Evolutionary conservation across 2,113 vertebrate genomes (phyloP).

Genomic region (Rhea americana): DNA sequence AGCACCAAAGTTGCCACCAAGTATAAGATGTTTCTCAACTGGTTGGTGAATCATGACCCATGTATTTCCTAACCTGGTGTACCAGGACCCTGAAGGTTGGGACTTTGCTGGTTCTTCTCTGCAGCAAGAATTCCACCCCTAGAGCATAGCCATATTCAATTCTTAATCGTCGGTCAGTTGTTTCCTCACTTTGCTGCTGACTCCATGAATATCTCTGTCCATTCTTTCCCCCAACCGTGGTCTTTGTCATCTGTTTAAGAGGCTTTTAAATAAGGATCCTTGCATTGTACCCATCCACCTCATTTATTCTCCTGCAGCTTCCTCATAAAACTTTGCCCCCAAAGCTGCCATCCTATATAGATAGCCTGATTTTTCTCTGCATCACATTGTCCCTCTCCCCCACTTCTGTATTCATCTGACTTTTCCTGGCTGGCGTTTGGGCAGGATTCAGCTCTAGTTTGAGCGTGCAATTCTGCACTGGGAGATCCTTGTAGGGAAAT

Average conservation of each 20-base stretch:
- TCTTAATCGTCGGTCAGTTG: neutral
- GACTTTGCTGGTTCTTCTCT: neutral
- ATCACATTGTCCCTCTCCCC: neutral
- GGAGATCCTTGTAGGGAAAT: neutral
- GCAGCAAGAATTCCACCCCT: neutral
- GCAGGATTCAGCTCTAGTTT: neutral
- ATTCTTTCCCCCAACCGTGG: neutral
- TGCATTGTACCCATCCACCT: neutral
- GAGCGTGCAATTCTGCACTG: neutral
- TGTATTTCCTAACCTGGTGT: neutral
- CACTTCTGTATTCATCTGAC: neutral
- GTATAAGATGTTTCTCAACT: neutral
- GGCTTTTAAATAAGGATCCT: neutral
- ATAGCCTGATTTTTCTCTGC: neutral
- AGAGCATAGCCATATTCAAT: neutral
- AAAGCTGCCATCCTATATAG: neutral
- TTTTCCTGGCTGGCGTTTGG: neutral
- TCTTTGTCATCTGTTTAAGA: neutral
- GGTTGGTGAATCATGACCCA: neutral
- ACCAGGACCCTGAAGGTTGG: neutral
- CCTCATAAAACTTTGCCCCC: neutral
- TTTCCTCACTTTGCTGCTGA: neutral
- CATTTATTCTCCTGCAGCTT: neutral
- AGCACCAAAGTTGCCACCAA: neutral
- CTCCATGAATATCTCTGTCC: neutral